phyloP scores from a whole-genome alignment of 2,888 invertebrate genomes.

The Andrena fulva region DNA sequence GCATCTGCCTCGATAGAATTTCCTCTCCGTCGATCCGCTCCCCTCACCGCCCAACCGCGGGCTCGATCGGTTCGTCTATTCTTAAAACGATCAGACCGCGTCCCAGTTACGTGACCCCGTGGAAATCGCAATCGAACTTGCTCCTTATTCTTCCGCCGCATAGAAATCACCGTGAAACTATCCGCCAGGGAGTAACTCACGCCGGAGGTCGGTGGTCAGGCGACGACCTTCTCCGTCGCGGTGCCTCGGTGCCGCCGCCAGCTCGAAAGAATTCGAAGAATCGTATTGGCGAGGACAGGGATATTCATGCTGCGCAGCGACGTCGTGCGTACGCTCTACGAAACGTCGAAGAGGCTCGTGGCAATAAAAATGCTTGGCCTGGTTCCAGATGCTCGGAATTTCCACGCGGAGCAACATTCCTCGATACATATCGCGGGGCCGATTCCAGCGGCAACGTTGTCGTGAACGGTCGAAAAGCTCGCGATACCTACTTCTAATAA shows the following conservation, averaged over 20 bases:
- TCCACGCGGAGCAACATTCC: slow-evolving; percentile 60
- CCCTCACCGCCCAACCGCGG: not conserved
- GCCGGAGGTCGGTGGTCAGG: slow-evolving; percentile 23
- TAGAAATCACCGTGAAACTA: slow-evolving; percentile 43
- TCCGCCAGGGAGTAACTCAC: slow-evolving; percentile 10
- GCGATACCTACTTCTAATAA: slow-evolving; percentile 54
- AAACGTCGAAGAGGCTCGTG: slow-evolving; percentile 61
- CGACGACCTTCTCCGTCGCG: slow-evolving; percentile 19
- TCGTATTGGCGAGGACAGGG: slow-evolving; percentile 63
- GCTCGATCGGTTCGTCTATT: slow-evolving; percentile 38
- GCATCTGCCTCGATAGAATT: slow-evolving; percentile 65
- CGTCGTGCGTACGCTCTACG: slow-evolving; percentile 38
- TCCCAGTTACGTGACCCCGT: slow-evolving; percentile 34
- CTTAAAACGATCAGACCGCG: slow-evolving; percentile 54
- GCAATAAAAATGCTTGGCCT: slow-evolving; percentile 72
- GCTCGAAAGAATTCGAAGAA: slow-evolving; percentile 46
- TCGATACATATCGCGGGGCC: slow-evolving; percentile 52
- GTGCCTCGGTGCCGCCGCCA: slow-evolving; percentile 56
- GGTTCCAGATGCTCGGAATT: slow-evolving; percentile 70
- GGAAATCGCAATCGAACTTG: slow-evolving; percentile 30
- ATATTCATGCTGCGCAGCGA: slow-evolving; percentile 62
- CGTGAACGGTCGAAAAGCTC: slow-evolving; percentile 36
- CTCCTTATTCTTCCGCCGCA: slow-evolving; percentile 31
- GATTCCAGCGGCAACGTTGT: slow-evolving; percentile 50
- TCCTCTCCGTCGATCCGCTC: slow-evolving; percentile 27